These are phyloP conservation scores for Drosophila tanythrix DNA, from an alignment of 2,888 invertebrate genomes.

Conservation along the genomic window DNA sequence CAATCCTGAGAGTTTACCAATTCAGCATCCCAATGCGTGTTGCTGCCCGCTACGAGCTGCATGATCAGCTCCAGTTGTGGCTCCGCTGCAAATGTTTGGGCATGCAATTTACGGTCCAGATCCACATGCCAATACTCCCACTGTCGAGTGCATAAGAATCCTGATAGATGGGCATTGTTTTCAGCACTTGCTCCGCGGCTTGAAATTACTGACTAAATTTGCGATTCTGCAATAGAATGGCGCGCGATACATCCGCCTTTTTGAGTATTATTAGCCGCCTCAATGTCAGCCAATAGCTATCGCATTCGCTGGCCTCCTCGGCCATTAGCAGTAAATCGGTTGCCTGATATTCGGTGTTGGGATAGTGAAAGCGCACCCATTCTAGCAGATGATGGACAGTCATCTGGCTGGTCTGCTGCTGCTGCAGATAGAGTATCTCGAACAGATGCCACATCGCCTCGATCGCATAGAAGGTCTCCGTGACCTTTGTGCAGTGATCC, in stretches of 20 bases:
- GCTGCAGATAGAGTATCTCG: slow-evolving; percentile 94
- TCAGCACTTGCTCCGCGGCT: slow-evolving; percentile 90
- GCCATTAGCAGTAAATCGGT: slow-evolving; percentile 88
- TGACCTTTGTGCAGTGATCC: slow-evolving; percentile 86
- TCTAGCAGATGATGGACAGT: slow-evolving; percentile 93
- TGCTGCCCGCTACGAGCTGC: slow-evolving; percentile 90
- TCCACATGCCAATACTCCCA: slow-evolving; percentile 97
- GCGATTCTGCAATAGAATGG: too few relatives aligned
- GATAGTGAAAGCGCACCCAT: slow-evolving; percentile 93
- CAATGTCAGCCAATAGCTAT: slow-evolving; percentile 93
- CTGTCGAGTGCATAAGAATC: slow-evolving; percentile 90
- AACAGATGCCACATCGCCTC: slow-evolving; percentile 97
- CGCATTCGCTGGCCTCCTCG: slow-evolving; percentile 87
- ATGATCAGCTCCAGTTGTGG: slow-evolving; percentile 90
- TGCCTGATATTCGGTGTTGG: slow-evolving; percentile 90
- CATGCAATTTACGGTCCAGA: slow-evolving; percentile 90
- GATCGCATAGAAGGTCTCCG: slow-evolving; percentile 94
- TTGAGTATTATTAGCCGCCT: slow-evolving; percentile 55
- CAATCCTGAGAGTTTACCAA: slow-evolving; percentile 90
- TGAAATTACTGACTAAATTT: slow-evolving; percentile 73
- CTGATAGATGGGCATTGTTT: slow-evolving; percentile 93
- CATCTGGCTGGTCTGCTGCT: slow-evolving; percentile 89
- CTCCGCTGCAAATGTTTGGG: slow-evolving; percentile 89
- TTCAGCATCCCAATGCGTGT: slow-evolving; percentile 89
- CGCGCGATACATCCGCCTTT: too few relatives aligned